Base-by-base conservation (phyloP, 1,140 invertebrate species). In the Drosophila malerkotliana region DNA sequence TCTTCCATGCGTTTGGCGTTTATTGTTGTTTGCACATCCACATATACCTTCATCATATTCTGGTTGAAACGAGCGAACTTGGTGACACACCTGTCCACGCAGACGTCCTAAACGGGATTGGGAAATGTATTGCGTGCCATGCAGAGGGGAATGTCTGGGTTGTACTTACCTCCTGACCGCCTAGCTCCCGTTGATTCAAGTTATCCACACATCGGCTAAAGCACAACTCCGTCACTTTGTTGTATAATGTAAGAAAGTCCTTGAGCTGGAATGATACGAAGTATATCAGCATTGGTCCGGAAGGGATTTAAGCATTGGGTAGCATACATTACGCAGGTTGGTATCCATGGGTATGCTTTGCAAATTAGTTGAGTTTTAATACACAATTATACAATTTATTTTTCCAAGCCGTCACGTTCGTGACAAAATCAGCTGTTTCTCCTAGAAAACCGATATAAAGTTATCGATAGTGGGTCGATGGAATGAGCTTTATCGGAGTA, bases 11-110 rank as follows among this genome's bases (percentile, higher is more conserved):
- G 90, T 47, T 77, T 79, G 6, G 63, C 56, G 53, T 87, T 87
- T 6, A 87, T 77, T 10, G 66, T 87, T 24, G 88, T 78, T 53
- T 92, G 91, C 41, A 91, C 91, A 51, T 92, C 91, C 41, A 92
- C 91, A 26, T 92, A 92, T 1, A 81, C 76, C 34, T 72, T 87
- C 91, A 92, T 92, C 76, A 98, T 95, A 64, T 96, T 93, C 91
- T 97, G 96, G 90, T 96, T 97, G 92, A 97, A 95, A 91, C 97
- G 97, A 41, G 97, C 92, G 90, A 95, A 98, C 92, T 98, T 98
- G 89, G 97, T 96, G 81, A 97, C 94, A 90, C 97, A 98, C 88
- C 97, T 96, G 14, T 95, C 81, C 3, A 96, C 94, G 93, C 97
- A 98, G 57, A 93, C 94, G 73, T 95, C 94, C 94, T 96, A 32